Percentiles rank a stretch among this genome's conserved stretches.
Evolutionary conservation across 2,888 invertebrate species (phyloP).

Genomic region (Siphlonurus alternatus): DNA sequence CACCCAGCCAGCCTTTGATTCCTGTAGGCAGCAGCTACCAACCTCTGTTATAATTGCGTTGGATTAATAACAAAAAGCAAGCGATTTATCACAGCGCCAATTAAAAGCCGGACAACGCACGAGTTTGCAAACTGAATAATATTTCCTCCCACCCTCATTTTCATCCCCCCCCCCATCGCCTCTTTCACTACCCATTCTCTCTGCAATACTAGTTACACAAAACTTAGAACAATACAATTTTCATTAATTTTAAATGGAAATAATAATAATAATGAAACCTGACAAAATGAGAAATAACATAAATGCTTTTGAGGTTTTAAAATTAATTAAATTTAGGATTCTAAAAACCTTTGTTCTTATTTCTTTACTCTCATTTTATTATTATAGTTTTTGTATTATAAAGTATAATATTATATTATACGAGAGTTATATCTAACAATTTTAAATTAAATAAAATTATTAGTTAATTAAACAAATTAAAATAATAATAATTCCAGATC

Average conservation of each 20-base stretch:
- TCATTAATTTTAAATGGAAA: not conserved
- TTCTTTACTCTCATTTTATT: not conserved
- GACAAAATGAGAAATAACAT: constrained; percentile 2
- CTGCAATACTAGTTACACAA: too few relatives aligned
- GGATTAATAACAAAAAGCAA: constrained; percentile 4
- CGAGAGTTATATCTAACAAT: too few relatives aligned
- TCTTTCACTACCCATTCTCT: not conserved
- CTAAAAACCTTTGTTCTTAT: not conserved
- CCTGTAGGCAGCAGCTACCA: too few relatives aligned
- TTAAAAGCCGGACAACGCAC: constrained; percentile 2
- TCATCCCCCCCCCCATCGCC: not conserved
- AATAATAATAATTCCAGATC: too few relatives aligned
- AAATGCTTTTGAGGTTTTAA: not conserved
- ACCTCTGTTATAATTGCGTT: not conserved
- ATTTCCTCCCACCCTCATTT: not conserved
- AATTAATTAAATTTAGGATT: constrained; percentile 1
- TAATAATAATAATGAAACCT: not conserved
- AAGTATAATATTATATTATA: not conserved
- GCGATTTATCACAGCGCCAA: not conserved
- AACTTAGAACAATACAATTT: not conserved
- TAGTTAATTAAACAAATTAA: too few relatives aligned
- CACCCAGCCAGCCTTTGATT: not conserved
- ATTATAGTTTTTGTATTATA: not conserved
- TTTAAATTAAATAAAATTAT: too few relatives aligned
- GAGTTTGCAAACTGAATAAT: not conserved